Evolutionary conservation across 2,113 vertebrate genomes (phyloP).

Genomic region (Prochilodus magdalenae): DNA sequence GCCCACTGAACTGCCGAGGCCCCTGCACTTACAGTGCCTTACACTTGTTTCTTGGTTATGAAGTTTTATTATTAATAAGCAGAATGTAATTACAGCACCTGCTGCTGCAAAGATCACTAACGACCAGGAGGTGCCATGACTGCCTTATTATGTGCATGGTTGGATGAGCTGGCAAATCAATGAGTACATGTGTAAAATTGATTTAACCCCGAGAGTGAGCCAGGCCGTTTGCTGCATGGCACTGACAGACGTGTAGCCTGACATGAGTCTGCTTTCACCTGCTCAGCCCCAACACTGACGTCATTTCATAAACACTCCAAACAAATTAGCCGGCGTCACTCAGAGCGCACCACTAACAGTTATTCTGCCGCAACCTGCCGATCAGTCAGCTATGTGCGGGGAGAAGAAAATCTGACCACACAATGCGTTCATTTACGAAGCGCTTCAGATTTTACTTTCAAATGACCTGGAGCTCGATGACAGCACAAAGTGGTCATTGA

Average conservation of each 20-base stretch:
- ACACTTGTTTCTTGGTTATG: neutral
- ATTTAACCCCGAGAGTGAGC: neutral
- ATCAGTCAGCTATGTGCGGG: conserved; percentile 13
- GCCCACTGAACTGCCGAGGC: too few relatives aligned
- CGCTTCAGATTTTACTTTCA: conserved; percentile 32
- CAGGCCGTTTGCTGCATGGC: neutral
- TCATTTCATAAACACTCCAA: conserved; percentile 25
- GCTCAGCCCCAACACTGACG: conserved; percentile 3
- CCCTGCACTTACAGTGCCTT: too few relatives aligned
- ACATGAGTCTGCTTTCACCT: neutral
- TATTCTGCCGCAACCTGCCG: conserved; percentile 22
- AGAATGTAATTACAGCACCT: neutral
- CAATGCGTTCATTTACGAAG: conserved; percentile 38
- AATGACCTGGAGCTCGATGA: conserved; percentile 6
- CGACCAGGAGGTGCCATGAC: neutral
- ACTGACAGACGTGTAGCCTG: neutral
- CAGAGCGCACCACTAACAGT: conserved; percentile 11
- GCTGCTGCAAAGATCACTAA: neutral
- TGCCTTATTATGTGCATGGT: neutral
- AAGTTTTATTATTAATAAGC: neutral
- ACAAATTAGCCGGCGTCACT: conserved; percentile 34
- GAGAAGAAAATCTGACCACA: conserved; percentile 16
- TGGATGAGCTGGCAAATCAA: neutral
- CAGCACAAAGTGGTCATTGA: conserved; percentile 36
- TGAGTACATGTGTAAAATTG: neutral